Evolutionary conservation across 2,113 vertebrate species (phyloP).

Genomic region (Laticauda laticaudata): DNA sequence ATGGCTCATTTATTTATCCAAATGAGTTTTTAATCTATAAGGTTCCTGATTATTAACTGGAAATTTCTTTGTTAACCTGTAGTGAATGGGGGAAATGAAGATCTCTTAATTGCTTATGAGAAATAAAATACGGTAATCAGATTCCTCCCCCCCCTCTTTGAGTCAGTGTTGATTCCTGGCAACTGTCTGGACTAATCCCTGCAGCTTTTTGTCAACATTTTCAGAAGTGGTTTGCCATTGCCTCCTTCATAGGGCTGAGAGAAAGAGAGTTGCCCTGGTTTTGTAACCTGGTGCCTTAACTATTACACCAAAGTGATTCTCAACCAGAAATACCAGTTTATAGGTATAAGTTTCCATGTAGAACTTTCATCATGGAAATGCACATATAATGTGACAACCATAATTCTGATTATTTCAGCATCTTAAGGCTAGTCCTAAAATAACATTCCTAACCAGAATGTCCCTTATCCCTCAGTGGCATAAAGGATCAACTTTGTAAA

Average conservation of each 20-base stretch:
- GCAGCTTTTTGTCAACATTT: not conserved
- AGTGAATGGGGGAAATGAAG: not conserved
- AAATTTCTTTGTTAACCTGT: not conserved
- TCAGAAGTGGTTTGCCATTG: not conserved
- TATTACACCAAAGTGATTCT: not conserved
- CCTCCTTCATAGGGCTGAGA: not conserved
- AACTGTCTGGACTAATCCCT: not conserved
- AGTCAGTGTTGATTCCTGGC: not conserved
- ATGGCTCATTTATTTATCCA: not conserved
- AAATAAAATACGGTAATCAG: not conserved
- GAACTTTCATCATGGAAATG: not conserved
- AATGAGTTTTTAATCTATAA: not conserved
- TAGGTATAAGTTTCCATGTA: not conserved
- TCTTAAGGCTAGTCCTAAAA: not conserved
- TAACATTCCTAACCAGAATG: not conserved
- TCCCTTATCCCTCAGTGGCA: not conserved
- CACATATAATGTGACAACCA: not conserved
- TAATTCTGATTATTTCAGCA: not conserved
- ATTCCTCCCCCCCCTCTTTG: not conserved
- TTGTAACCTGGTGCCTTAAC: not conserved
- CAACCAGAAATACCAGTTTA: not conserved
- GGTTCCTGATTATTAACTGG: not conserved
- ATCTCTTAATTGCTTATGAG: not conserved
- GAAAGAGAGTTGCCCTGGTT: not conserved
- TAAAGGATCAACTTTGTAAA: not conserved